Conservation (phyloP, 2,113 vertebrate genomes). For the Rhineura floridana region DNA sequence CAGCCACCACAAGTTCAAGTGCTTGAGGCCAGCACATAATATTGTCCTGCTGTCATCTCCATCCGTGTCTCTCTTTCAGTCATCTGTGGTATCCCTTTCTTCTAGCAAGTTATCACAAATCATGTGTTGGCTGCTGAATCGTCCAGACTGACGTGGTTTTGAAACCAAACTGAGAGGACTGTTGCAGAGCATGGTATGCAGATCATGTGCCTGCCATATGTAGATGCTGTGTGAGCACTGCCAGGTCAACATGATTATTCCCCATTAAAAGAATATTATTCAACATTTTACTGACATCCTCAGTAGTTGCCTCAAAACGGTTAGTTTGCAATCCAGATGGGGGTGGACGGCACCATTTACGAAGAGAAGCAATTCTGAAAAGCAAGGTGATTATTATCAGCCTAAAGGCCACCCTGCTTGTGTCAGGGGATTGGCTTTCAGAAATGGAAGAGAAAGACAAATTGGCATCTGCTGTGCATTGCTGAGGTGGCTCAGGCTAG, state of each 20-base stretch:
- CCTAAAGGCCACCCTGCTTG: conserved; percentile 57
- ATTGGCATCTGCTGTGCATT: conserved; percentile 20
- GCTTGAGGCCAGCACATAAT: background rate
- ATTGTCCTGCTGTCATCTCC: background rate
- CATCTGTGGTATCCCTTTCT: background rate
- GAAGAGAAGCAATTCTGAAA: conserved; percentile 52
- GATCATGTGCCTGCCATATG: conserved; percentile 71
- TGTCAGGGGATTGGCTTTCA: conserved; percentile 10
- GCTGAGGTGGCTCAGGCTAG: conserved; percentile 39
- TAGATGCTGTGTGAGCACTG: conserved; percentile 49
- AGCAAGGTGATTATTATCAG: conserved; percentile 38
- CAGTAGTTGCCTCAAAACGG: conserved; percentile 47
- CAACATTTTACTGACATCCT: conserved; percentile 66
- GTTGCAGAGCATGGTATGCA: conserved; percentile 44
- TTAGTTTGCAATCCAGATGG: conserved; percentile 68
- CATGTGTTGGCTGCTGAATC: conserved; percentile 23
- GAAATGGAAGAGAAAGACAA: conserved; percentile 18
- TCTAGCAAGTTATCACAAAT: background rate
- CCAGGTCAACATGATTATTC: conserved; percentile 62
- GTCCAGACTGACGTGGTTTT: conserved; percentile 31
- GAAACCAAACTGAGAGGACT: conserved; percentile 60
- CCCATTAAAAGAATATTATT: conserved; percentile 68
- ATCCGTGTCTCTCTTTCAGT: background rate
- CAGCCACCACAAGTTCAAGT: background rate
- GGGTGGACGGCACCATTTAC: conserved; percentile 47